phyloP scores from a whole-genome alignment of 23 tunicate species.

The Phallusia fumigata region DNA sequence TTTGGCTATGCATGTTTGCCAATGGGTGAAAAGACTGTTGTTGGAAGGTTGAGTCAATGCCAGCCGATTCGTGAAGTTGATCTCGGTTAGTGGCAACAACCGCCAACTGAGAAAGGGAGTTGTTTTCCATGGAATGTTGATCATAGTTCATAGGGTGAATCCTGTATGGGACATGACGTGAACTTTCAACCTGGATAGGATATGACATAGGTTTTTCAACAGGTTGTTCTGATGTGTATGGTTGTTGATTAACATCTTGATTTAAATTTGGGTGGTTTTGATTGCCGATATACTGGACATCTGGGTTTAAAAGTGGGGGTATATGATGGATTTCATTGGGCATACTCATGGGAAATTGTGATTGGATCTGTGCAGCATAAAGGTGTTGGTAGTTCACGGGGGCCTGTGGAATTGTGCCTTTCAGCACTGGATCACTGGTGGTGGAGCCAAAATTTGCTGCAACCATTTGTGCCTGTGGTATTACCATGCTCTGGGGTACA shows the following conservation, averaged over 20 bases:
- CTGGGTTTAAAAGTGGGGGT: conserved; percentile 33
- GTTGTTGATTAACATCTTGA: neutral
- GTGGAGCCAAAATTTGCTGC: neutral
- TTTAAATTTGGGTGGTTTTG: neutral
- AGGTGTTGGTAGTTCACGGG: conserved; percentile 22
- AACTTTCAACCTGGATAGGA: conserved; percentile 10
- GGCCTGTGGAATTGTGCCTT: neutral
- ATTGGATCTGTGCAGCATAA: conserved; percentile 23
- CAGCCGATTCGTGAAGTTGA: neutral
- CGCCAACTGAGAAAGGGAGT: conserved; percentile 61
- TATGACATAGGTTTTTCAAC: neutral
- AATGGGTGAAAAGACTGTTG: neutral
- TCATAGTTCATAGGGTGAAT: conserved; percentile 19
- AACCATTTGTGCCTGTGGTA: conserved; percentile 47
- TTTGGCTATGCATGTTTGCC: conserved; percentile 24
- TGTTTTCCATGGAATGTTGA: conserved; percentile 21
- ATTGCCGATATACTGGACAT: neutral
- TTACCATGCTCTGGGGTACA: conserved; percentile 29
- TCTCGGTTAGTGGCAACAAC: conserved; percentile 65
- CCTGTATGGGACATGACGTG: no score
- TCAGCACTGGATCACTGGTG: neutral
- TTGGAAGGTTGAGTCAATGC: neutral
- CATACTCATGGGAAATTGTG: neutral
- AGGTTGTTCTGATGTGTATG: neutral
- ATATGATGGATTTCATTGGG: neutral